These are phyloP conservation scores for Ceyx erithaca DNA, from an alignment of 2,797 vertebrate species.

Conservation along the genomic window DNA sequence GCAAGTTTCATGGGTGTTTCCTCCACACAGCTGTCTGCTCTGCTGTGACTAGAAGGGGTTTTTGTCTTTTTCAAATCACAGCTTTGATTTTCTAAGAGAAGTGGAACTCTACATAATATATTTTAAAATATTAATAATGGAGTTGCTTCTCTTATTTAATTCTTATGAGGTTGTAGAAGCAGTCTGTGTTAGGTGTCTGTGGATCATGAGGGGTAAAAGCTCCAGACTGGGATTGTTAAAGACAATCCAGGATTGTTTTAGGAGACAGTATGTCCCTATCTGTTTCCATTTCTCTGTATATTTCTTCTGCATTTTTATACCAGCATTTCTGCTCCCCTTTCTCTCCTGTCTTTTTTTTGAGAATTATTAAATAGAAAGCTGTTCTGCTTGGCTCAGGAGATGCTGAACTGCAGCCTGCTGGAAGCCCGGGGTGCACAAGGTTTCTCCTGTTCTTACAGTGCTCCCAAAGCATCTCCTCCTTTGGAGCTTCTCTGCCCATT, in stretches of 20 bases:
- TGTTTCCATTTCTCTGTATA: background rate
- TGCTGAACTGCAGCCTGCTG: background rate
- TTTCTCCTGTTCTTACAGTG: background rate
- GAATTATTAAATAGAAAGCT: background rate
- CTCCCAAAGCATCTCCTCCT: background rate
- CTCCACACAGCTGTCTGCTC: background rate
- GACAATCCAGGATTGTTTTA: background rate
- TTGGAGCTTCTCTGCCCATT: background rate
- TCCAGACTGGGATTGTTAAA: background rate
- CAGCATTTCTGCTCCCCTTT: background rate
- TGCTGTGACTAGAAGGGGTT: background rate
- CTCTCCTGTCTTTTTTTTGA: background rate
- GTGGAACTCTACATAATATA: background rate
- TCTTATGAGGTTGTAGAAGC: background rate
- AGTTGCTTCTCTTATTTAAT: background rate
- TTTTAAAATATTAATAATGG: background rate
- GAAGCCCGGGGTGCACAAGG: background rate
- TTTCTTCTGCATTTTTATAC: background rate
- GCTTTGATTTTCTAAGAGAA: background rate
- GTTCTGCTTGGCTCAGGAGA: background rate
- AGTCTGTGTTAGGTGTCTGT: background rate
- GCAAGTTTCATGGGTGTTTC: background rate
- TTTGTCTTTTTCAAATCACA: background rate
- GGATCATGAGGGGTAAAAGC: background rate
- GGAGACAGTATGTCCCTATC: background rate